Evolutionary conservation across 2,113 vertebrate genomes (phyloP).

Genomic region (Eolophus roseicapilla): DNA sequence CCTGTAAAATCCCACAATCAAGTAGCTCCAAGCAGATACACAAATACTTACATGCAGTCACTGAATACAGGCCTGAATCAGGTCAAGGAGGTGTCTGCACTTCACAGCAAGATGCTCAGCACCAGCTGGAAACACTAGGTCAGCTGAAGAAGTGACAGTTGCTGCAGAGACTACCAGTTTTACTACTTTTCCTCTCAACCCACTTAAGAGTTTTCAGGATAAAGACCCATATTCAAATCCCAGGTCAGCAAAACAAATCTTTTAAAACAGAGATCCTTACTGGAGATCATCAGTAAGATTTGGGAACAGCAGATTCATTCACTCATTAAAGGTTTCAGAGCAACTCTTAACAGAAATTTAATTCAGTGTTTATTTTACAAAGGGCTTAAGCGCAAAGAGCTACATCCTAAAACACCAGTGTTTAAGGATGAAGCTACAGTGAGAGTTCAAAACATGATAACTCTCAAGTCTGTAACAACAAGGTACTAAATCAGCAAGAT

Average conservation of each 20-base stretch:
- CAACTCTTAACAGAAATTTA: background rate
- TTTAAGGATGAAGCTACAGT: background rate
- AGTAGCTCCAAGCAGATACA: background rate
- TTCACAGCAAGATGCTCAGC: background rate
- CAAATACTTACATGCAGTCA: fast-evolving
- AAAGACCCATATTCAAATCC: background rate
- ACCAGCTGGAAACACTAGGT: background rate
- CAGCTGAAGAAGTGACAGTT: background rate
- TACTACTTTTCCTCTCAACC: background rate
- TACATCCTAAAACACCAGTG: background rate
- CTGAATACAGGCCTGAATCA: background rate
- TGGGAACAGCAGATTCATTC: background rate
- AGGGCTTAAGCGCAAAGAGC: background rate
- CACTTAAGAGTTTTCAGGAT: background rate
- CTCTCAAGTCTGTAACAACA: background rate
- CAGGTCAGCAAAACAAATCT: background rate
- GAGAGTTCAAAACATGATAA: background rate
- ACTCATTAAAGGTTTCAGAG: background rate
- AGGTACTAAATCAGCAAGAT: background rate
- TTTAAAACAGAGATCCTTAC: background rate
- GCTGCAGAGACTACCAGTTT: background rate
- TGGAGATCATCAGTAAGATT: background rate
- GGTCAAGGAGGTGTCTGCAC: background rate
- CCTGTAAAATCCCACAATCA: background rate
- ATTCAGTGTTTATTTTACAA: background rate